A percentile compares a stretch with the other conserved stretches of the same genome.
phyloP scores from a whole-genome alignment of 2,888 invertebrate species.

The Stictocephala bisonia region DNA sequence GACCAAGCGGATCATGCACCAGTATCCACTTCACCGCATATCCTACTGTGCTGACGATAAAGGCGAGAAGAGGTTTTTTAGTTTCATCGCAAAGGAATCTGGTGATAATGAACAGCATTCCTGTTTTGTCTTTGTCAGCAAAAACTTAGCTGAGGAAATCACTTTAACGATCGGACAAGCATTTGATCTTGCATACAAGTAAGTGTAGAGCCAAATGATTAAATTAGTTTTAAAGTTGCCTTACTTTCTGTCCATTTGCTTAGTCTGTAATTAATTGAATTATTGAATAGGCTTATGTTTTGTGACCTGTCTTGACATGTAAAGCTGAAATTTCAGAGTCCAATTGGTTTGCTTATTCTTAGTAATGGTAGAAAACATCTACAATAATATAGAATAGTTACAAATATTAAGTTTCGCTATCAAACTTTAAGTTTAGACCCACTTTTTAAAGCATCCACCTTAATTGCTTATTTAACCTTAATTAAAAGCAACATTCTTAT shows the following conservation, averaged over 20 bases:
- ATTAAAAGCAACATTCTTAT: no score
- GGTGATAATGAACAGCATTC: slow-evolving; percentile 82
- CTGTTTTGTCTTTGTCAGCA: slow-evolving; percentile 97
- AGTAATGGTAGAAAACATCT: no score
- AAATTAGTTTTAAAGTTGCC: slow-evolving; percentile 9
- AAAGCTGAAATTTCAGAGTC: no score
- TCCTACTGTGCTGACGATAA: slow-evolving; percentile 99
- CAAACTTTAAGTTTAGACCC: no score
- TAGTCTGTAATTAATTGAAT: no score
- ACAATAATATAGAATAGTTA: no score
- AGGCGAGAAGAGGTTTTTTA: slow-evolving; percentile 96
- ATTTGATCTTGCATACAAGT: slow-evolving; percentile 96
- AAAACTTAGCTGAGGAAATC: slow-evolving; percentile 97
- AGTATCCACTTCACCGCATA: slow-evolving; percentile 96
- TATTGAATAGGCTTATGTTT: no score
- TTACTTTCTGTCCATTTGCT: slow-evolving; percentile 4
- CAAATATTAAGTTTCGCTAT: no score
- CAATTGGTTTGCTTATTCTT: no score
- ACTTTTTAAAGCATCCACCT: no score
- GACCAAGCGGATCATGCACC: slow-evolving; percentile 82
- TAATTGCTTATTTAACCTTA: no score
- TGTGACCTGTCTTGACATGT: no score
- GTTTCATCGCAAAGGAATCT: slow-evolving; percentile 89
- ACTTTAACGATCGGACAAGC: slow-evolving; percentile 98
- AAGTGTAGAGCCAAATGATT: slow-evolving; percentile 51